Evolutionary conservation across 2,113 vertebrate genomes (phyloP).

Genomic region (Lonchura striata): DNA sequence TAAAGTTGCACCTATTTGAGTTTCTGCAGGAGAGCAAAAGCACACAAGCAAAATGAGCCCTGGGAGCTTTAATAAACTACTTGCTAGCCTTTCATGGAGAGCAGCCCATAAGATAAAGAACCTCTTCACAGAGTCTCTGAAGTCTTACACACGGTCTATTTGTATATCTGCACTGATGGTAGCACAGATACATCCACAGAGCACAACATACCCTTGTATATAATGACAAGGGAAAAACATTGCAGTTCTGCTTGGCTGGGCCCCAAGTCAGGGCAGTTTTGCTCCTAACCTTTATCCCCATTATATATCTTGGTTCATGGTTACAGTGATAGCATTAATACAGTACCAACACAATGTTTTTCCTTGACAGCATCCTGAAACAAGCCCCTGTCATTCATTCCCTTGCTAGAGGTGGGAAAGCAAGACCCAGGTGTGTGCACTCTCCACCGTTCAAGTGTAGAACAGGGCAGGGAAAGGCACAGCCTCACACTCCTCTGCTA

Average conservation of each 20-base stretch:
- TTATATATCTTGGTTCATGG: neutral
- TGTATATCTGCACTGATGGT: neutral
- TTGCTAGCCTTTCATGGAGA: neutral
- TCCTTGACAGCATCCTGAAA: neutral
- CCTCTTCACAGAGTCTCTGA: neutral
- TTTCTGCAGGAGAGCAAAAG: neutral
- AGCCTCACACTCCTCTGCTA: neutral
- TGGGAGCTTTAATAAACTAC: neutral
- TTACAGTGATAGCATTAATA: neutral
- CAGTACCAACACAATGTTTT: neutral
- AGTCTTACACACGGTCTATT: neutral
- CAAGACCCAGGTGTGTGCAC: neutral
- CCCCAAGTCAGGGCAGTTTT: neutral
- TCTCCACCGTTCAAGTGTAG: rapidly evolving
- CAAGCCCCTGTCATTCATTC: neutral
- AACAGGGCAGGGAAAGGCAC: neutral
- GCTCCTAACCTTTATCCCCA: neutral
- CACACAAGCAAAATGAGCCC: neutral
- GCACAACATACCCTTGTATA: neutral
- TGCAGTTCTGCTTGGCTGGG: neutral
- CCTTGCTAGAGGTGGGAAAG: neutral
- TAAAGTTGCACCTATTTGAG: neutral
- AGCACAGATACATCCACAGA: neutral
- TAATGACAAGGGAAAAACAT: neutral
- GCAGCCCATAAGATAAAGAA: slow-evolving; percentile 49